These are phyloP conservation scores for Mylabris sibirica DNA, from an alignment of 2,888 invertebrate species.

Conservation along the genomic window DNA sequence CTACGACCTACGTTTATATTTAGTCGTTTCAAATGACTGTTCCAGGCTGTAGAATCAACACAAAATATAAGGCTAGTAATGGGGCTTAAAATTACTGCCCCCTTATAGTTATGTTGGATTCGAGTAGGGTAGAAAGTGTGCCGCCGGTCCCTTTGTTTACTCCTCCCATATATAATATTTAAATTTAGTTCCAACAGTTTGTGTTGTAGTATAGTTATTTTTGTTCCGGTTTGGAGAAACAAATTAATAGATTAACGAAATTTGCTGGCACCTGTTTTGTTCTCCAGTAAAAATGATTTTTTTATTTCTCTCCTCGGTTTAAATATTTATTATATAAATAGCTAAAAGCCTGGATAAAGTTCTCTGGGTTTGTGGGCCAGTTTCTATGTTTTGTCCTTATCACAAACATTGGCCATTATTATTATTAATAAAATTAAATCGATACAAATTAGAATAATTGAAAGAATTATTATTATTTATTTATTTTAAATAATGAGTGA, in stretches of 20 bases:
- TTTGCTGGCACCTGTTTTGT: constrained; percentile 60
- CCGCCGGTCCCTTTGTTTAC: no score
- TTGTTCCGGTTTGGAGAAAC: constrained; percentile 41
- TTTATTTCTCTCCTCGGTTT: constrained; percentile 22
- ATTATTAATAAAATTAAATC: no score
- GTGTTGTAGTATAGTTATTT: constrained; percentile 29
- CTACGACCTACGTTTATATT: no score
- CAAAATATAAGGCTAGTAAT: no score
- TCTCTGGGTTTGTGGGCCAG: constrained; percentile 52
- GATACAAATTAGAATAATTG: background rate
- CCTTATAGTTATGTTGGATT: no score
- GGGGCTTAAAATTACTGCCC: no score
- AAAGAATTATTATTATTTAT: background rate
- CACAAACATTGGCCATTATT: constrained; percentile 43
- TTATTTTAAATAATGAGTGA: constrained; percentile 35
- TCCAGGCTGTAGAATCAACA: no score
- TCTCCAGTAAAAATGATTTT: constrained; percentile 53
- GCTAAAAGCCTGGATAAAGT: constrained; percentile 57
- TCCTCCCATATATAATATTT: background rate
- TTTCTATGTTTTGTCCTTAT: constrained; percentile 50
- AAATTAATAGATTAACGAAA: constrained; percentile 50
- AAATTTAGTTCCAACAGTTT: background rate
- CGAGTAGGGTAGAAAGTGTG: no score
- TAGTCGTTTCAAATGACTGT: no score
- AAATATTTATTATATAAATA: constrained; percentile 52